phyloP scores from a whole-genome alignment of 2,888 invertebrate genomes.

The Athalia cordata region DNA sequence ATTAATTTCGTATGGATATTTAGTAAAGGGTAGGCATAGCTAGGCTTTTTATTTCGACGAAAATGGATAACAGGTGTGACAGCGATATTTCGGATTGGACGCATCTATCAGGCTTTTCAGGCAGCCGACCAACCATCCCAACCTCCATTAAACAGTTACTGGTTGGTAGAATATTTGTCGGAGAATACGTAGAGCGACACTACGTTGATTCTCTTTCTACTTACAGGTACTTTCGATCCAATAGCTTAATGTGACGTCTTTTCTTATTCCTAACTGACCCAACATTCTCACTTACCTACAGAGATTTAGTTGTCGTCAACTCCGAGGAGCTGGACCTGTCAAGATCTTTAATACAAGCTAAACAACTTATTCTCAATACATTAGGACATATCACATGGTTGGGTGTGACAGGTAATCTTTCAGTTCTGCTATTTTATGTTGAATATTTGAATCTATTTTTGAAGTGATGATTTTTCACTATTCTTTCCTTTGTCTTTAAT shows the following conservation, averaged over 20 bases:
- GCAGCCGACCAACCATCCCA: background rate
- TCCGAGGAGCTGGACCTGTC: constrained; percentile 55
- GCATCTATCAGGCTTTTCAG: constrained; percentile 1
- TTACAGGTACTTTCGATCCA: constrained; percentile 56
- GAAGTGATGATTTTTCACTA: background rate
- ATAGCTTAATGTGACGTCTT: constrained; percentile 6
- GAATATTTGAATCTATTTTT: background rate
- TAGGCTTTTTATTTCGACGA: background rate
- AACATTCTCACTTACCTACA: constrained; percentile 45
- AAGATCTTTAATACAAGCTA: constrained; percentile 51
- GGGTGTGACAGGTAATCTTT: constrained; percentile 57
- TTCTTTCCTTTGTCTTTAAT: background rate
- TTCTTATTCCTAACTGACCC: background rate
- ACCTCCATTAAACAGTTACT: constrained; percentile 14
- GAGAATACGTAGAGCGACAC: constrained; percentile 59
- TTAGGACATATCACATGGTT: constrained; percentile 55
- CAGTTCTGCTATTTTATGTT: background rate
- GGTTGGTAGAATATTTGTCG: constrained; percentile 57
- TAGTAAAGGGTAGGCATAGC: background rate
- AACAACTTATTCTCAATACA: constrained; percentile 48
- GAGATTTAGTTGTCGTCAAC: constrained; percentile 60
- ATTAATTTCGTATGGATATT: background rate
- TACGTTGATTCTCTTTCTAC: constrained; percentile 57
- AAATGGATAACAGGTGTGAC: constrained; percentile 30
- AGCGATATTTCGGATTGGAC: constrained; percentile 28